Conservation (phyloP, 2,113 vertebrate genomes). For the Perccottus glenii region DNA sequence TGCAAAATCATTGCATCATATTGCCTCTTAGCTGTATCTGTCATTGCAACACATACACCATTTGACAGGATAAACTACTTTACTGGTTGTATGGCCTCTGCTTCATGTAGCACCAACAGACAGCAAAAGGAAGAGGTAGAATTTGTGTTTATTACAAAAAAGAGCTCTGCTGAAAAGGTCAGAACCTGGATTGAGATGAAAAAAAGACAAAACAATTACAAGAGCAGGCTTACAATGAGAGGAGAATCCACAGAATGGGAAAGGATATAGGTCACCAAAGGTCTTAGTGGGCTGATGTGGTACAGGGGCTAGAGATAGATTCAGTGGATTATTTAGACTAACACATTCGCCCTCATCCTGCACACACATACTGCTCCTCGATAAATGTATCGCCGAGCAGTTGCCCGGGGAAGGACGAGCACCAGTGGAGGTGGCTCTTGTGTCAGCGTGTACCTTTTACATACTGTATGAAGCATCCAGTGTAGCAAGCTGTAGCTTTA, state of each 20-base stretch:
- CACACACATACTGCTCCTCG: conserved; percentile 5
- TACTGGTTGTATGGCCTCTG: conserved; percentile 4
- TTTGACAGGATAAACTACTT: conserved; percentile 6
- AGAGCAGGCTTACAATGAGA: neutral
- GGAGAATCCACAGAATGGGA: neutral
- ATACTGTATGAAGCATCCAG: conserved; percentile 66
- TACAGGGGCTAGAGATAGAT: conserved; percentile 8
- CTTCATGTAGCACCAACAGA: conserved; percentile 11
- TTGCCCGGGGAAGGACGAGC: conserved; percentile 50
- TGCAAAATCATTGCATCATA: conserved; percentile 5
- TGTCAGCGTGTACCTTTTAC: conserved; percentile 59
- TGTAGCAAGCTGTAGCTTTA: conserved; percentile 30
- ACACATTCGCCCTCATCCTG: conserved; percentile 1
- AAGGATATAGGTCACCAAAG: conserved; percentile 20
- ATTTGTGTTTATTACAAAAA: conserved; percentile 21
- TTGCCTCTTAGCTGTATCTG: neutral
- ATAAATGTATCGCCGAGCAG: conserved; percentile 35
- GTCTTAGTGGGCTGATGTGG: conserved; percentile 10
- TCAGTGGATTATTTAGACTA: conserved; percentile 20
- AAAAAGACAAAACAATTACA: conserved; percentile 47
- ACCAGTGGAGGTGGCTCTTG: conserved; percentile 17
- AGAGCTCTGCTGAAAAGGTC: conserved; percentile 27
- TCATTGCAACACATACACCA: neutral
- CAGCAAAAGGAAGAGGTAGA: conserved; percentile 9
- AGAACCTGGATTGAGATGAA: conserved; percentile 46